Conservation (phyloP, 2,888 invertebrate genomes). For the Heliconius aoede region DNA sequence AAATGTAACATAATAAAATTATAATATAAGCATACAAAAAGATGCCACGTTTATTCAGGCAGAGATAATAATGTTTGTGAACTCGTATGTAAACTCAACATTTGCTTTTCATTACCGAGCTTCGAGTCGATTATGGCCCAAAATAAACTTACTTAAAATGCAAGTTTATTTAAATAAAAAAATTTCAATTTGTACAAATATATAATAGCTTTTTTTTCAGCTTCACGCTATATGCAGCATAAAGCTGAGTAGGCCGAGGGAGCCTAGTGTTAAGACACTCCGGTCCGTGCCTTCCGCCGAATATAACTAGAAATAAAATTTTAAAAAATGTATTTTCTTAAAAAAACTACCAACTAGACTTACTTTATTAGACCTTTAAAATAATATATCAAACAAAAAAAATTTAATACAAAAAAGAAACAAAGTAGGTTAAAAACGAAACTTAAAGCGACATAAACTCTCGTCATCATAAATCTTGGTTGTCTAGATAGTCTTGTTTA, state of each 20-base stretch:
- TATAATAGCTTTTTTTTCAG: neutral
- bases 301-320: too few relatives aligned
- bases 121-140: constrained; percentile 33
- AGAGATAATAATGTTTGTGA: constrained; percentile 38
- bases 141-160: constrained; percentile 40
- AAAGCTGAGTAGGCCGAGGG: too few relatives aligned
- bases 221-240: too few relatives aligned
- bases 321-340: too few relatives aligned
- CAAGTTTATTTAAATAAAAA: constrained; percentile 33
- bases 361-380: too few relatives aligned
- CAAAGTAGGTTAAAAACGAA: too few relatives aligned
- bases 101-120: constrained; percentile 41
- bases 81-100: constrained; percentile 37
- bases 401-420: too few relatives aligned
- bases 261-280: too few relatives aligned
- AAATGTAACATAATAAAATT: constrained; percentile 10
- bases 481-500: neutral
- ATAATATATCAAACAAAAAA: too few relatives aligned
- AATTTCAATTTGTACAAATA: neutral
- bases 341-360: too few relatives aligned
- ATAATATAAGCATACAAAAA: constrained; percentile 20
- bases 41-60: constrained; percentile 28
- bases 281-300: too few relatives aligned
- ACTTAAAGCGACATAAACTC: neutral
- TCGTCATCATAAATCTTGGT: neutral